phyloP scores from a whole-genome alignment of 2,797 vertebrate species.

The Urocyon cinereoargenteus region DNA sequence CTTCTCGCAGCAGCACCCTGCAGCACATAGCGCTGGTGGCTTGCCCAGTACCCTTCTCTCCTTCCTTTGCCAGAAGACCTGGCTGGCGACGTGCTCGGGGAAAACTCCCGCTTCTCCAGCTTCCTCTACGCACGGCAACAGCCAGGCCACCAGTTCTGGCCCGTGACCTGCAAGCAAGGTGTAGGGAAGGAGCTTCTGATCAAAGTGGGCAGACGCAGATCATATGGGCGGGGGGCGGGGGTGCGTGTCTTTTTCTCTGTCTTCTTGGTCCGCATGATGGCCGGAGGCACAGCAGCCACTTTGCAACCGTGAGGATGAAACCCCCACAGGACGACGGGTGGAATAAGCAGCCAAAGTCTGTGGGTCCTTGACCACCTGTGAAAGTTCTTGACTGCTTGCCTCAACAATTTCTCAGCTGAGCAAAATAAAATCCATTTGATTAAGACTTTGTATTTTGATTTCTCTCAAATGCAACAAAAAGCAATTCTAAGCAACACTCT shows the following conservation, averaged over 20 bases:
- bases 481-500: background rate
- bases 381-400: background rate
- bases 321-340: background rate
- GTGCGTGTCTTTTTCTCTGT: background rate
- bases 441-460: background rate
- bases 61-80: background rate
- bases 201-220: background rate
- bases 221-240: background rate
- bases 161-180: background rate
- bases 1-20: background rate
- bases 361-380: background rate
- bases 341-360: background rate
- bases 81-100: background rate
- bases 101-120: background rate
- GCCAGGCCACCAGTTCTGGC: background rate
- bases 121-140: background rate
- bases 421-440: conserved; percentile 34
- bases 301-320: background rate
- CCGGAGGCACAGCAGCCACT: background rate
- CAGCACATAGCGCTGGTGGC: background rate
- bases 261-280: background rate
- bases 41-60: background rate
- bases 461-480: background rate
- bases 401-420: background rate
- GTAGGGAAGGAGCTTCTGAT: background rate